Evolutionary conservation across 2,797 vertebrate genomes (phyloP).

Genomic region (Tokudaia tokunoshimensis): DNA sequence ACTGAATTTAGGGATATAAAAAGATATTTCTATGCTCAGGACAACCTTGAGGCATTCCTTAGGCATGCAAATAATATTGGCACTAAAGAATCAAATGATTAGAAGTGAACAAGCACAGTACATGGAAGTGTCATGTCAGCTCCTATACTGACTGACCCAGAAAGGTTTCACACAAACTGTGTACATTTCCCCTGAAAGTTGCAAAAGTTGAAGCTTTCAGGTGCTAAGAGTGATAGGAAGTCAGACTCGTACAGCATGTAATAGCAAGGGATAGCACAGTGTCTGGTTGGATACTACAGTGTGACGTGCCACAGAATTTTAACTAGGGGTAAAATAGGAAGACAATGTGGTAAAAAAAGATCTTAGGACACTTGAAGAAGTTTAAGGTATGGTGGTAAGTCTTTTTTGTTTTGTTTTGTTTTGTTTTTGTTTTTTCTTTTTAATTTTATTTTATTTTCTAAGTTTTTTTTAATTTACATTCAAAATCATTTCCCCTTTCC

Average conservation of each 20-base stretch:
- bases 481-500: too few species aligned
- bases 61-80: constrained; percentile 3
- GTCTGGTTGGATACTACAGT: background rate
- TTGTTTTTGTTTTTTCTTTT: too few species aligned
- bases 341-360: background rate
- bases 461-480: too few species aligned
- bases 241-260: background rate
- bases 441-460: too few species aligned
- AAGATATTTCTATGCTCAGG: background rate
- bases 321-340: background rate
- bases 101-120: background rate
- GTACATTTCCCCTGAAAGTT: background rate
- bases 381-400: background rate
- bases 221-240: background rate
- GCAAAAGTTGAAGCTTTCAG: constrained; percentile 26
- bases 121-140: background rate
- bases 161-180: background rate
- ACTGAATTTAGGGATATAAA: background rate
- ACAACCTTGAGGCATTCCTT: background rate
- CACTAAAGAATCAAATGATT: constrained; percentile 31
- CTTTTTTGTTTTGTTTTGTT: background rate
- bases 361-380: background rate
- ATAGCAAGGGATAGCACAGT: constrained; percentile 18
- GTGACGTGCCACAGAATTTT: background rate
- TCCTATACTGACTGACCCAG: background rate